Evolutionary conservation across 2,888 invertebrate genomes (phyloP).

Genomic region (Arrhopalites spinosus): DNA sequence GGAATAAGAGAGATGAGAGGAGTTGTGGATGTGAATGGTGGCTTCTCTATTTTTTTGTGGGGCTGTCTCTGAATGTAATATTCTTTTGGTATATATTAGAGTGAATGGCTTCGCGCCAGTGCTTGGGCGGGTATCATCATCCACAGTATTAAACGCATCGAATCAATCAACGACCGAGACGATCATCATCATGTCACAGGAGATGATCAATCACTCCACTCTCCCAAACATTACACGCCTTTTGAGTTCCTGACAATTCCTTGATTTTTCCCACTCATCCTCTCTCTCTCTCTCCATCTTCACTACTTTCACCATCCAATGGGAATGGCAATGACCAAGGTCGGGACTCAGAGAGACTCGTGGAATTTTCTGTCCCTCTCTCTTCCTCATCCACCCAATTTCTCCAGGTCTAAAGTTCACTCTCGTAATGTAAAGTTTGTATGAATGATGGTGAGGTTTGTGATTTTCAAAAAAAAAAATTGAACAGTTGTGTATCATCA

Average conservation of each 20-base stretch:
- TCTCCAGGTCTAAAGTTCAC: not conserved
- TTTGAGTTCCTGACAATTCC: constrained; percentile 39
- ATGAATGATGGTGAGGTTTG: no score
- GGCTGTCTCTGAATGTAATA: constrained; percentile 13
- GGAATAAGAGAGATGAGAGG: not conserved
- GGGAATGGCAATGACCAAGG: not conserved
- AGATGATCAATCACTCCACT: constrained; percentile 34
- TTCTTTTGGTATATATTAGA: constrained; percentile 19
- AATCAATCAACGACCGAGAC: constrained; percentile 31
- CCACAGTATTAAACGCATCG: constrained; percentile 31
- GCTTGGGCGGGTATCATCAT: constrained; percentile 22
- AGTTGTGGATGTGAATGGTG: not conserved
- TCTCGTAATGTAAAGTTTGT: not conserved
- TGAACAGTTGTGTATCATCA: no score
- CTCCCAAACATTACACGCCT: constrained; percentile 35
- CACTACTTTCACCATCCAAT: not conserved
- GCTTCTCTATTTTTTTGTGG: constrained; percentile 6
- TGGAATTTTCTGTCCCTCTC: not conserved
- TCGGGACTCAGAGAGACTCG: not conserved
- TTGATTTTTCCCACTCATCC: constrained; percentile 22
- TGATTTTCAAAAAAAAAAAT: no score
- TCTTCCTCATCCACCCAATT: not conserved
- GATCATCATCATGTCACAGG: constrained; percentile 34
- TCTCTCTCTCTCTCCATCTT: not conserved
- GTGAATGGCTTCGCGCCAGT: constrained; percentile 16